Percentiles rank a stretch among this genome's conserved stretches.
Evolutionary conservation across 2,888 invertebrate species (phyloP).

Genomic region (Ditylenchus weischeri): DNA sequence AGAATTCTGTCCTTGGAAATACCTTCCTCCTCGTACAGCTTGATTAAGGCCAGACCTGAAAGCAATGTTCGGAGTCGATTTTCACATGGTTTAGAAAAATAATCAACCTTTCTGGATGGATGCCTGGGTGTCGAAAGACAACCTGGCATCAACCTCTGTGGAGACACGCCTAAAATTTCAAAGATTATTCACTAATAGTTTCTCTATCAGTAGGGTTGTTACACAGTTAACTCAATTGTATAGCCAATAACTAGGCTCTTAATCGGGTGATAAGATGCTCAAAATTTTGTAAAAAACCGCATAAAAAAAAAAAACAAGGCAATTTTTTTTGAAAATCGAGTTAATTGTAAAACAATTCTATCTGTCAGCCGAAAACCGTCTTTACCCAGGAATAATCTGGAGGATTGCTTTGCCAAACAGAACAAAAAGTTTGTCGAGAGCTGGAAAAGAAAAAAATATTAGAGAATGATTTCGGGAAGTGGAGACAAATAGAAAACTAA

Average conservation of each 20-base stretch:
- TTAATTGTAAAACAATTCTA: too few species aligned
- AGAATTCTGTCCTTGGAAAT: slow-evolving; percentile 86
- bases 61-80: slow-evolving; percentile 82
- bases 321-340: neutral
- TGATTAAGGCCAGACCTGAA: slow-evolving; percentile 71
- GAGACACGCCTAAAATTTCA: slow-evolving; percentile 75
- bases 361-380: too few species aligned
- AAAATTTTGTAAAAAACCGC: too few species aligned
- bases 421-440: slow-evolving; percentile 89
- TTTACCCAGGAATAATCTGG: slow-evolving; percentile 92
- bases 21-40: slow-evolving; percentile 82
- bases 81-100: slow-evolving; percentile 65
- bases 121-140: slow-evolving; percentile 77
- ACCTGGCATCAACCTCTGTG: slow-evolving; percentile 90
- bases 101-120: too few species aligned
- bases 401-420: slow-evolving; percentile 94
- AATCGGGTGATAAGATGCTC: too few species aligned
- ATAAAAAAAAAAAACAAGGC: too few species aligned
- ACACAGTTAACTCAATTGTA: too few species aligned
- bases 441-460: neutral
- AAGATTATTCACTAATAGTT: too few species aligned
- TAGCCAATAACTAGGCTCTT: too few species aligned
- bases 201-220: too few species aligned
- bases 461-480: neutral
- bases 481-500: slow-evolving; percentile 55